phyloP scores from a whole-genome alignment of 2,113 vertebrate genomes.

The Scomber colias region DNA sequence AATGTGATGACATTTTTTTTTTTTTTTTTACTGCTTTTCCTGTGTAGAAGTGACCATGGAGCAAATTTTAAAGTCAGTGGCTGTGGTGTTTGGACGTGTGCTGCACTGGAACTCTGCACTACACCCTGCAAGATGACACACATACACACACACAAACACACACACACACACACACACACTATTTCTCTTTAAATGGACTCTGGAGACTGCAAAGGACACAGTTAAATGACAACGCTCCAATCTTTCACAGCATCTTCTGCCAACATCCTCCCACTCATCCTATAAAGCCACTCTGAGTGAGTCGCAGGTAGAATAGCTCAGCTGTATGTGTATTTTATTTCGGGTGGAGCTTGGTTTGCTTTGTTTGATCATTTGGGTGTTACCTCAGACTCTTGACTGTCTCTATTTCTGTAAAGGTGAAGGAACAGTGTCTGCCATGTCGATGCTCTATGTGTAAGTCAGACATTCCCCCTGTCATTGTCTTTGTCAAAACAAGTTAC shows the following conservation, averaged over 20 bases:
- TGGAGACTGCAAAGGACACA: neutral
- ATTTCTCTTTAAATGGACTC: neutral
- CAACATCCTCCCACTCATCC: neutral
- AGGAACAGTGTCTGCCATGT: conserved; percentile 4
- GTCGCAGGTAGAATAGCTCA: neutral
- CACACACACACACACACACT: conserved; percentile 12
- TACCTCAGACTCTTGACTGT: neutral
- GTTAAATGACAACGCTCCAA: neutral
- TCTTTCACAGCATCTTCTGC: conserved; percentile 23
- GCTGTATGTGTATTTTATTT: conserved; percentile 42
- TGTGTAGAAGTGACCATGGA: conserved; percentile 67
- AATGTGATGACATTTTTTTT: neutral
- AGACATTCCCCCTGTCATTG: neutral
- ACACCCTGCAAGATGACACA: conserved; percentile 9
- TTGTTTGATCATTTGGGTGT: conserved; percentile 35
- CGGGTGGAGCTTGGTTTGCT: conserved; percentile 55
- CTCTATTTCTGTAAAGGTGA: neutral
- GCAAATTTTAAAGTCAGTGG: neutral
- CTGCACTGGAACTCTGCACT: conserved; percentile 39
- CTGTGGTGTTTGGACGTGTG: conserved; percentile 29
- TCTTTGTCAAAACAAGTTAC: conserved; percentile 2
- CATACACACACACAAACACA: conserved; percentile 14
- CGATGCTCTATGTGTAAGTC: neutral
- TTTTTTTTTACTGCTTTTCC: conserved; percentile 3
- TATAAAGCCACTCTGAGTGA: conserved; percentile 6